Evolutionary conservation across 2,888 invertebrate species (phyloP).

Genomic region (Caenorhabditis panamensis): DNA sequence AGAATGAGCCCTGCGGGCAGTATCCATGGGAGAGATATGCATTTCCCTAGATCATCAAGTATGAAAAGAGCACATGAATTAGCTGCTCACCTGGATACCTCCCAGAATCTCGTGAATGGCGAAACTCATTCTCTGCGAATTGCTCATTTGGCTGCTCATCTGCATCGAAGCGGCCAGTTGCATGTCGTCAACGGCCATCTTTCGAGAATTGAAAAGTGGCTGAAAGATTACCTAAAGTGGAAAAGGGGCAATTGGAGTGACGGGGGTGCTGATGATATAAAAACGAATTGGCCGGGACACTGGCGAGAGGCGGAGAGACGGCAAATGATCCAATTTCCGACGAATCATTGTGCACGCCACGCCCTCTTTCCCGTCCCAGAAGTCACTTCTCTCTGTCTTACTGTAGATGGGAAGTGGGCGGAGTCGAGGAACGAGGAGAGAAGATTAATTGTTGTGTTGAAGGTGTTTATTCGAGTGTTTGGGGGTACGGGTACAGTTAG

Average conservation of each 20-base stretch:
- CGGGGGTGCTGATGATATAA: constrained; percentile 43
- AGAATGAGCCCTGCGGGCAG: constrained; percentile 71
- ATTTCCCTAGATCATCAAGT: constrained; percentile 44
- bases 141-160: constrained; percentile 58
- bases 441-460: constrained; percentile 20
- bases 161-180: constrained; percentile 59
- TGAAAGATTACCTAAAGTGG: constrained; percentile 53
- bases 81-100: constrained; percentile 63
- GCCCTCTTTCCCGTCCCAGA: constrained; percentile 21
- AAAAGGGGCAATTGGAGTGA: constrained; percentile 40
- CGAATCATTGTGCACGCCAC: constrained; percentile 40
- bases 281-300: constrained; percentile 42
- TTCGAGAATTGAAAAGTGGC: constrained; percentile 11
- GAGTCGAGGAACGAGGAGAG: constrained; percentile 16
- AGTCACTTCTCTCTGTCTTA: neutral
- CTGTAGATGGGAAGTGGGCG: constrained; percentile 29
- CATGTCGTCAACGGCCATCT: constrained; percentile 71
- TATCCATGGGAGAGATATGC: constrained; percentile 67
- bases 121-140: constrained; percentile 74
- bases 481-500: neutral
- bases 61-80: neutral
- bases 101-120: constrained; percentile 78
- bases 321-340: constrained; percentile 55
- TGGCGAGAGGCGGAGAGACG: constrained; percentile 8
- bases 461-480: constrained; percentile 30